Base-by-base conservation (phyloP, 2,113 vertebrate species). In the Baryphthengus martii region DNA sequence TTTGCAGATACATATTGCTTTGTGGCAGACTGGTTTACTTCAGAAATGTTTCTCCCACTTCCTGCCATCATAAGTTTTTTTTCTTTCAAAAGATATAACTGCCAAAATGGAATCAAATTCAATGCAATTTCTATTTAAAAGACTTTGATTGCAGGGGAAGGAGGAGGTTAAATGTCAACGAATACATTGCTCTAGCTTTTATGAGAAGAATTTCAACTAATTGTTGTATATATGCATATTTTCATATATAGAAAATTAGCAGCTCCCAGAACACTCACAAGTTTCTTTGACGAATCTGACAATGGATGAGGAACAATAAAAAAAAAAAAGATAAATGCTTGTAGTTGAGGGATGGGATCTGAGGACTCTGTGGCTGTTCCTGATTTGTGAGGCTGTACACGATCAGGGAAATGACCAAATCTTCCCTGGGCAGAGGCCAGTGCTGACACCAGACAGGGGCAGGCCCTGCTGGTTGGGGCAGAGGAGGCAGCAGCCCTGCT, bases 121-220 rank as follows among this genome's bases (percentile, higher is more conserved):
- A 25, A 80, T 84, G 83, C 40, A 61, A 84, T 88, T 94, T 74
- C 85, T 96, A 75, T 93, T 95, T 95, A 78, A 93, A 93, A 90
- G 53, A 49, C 61, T 84, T 89, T 93, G 92, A 92, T 95, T 97
- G 56, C 83, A 81, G 77, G 86, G 89, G 77, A 93, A 87, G 55
- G 82, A 82, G 81, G 83, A 95, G 96, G 90, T 95, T 96, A 96
- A 93, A 89, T 96, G 93, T 94, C 92, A 96, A 72, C 68, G 39
- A 88, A 88, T 80, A 90, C 68, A 76, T 61, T 66, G 81, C 78
- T 89, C 40, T 72, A 56, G 68, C 85, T 90, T 95, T 90, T 88
- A 58, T 77, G 83, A 94, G 88, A 93, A 91, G 88, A 93, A 78
- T 96, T 90, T 78, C 65, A 92, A 85, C 47, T 95, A 96, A 93